A percentile compares a stretch with the other conserved stretches of the same genome.
Conservation (phyloP, 2,797 vertebrate genomes). For the Cyprinella venusta region DNA sequence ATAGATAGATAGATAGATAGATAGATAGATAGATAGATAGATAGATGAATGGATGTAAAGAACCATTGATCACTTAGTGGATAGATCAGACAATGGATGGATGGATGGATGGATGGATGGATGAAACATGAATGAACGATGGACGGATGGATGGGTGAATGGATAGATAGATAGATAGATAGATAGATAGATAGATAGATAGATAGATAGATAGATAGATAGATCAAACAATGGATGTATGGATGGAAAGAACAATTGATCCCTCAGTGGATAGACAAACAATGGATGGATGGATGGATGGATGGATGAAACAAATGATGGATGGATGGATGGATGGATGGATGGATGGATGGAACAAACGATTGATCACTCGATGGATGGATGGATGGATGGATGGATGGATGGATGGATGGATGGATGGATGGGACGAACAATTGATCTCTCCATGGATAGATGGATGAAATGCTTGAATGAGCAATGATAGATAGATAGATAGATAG, state of each 20-base stretch:
- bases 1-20: neutral
- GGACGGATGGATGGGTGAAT: no score
- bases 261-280: no score
- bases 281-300: neutral
- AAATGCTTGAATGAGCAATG: neutral
- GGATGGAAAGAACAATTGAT: neutral
- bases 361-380: neutral
- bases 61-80: no score
- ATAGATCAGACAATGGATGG: no score
- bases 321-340: neutral
- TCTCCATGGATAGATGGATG: neutral
- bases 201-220: neutral
- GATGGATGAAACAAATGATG: neutral
- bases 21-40: neutral
- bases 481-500: neutral
- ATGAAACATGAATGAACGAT: no score
- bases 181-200: neutral
- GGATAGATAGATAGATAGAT: no score
- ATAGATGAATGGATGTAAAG: no score
- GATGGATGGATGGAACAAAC: rapidly evolving
- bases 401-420: neutral
- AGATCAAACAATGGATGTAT: no score
- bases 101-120: neutral
- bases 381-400: neutral
- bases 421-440: no score